These are phyloP conservation scores for Ischnura elegans DNA, from an alignment of 2,888 invertebrate genomes.

Conservation along the genomic window DNA sequence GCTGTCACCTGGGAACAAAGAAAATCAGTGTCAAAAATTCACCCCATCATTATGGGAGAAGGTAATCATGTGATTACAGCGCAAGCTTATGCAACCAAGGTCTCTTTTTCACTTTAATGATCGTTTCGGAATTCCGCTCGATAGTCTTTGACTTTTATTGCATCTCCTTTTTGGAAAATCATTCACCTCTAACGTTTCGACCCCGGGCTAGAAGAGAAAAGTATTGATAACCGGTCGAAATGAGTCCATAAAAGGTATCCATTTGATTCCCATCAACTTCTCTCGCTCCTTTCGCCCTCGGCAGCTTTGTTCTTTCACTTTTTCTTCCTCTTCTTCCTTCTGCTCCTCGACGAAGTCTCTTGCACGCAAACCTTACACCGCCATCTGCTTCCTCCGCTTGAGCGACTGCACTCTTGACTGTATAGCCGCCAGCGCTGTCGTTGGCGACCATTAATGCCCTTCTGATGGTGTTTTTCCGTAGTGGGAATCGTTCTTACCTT, in stretches of 20 bases:
- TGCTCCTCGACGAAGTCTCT: no score
- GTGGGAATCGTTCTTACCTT: background rate
- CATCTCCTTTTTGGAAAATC: background rate
- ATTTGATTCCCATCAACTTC: constrained; percentile 10
- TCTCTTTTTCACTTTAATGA: background rate
- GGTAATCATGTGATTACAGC: background rate
- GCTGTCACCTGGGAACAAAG: background rate
- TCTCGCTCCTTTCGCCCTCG: background rate
- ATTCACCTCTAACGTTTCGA: background rate
- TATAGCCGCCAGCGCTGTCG: background rate
- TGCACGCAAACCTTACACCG: background rate
- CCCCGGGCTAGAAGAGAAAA: background rate
- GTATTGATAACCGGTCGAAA: background rate
- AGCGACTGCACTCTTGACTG: background rate
- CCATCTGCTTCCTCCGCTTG: constrained; percentile 7
- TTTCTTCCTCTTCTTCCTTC: background rate
- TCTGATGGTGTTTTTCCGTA: background rate
- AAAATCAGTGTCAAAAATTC: background rate
- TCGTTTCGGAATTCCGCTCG: background rate
- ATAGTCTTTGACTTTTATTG: background rate
- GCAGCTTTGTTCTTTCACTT: background rate
- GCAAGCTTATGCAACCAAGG: background rate
- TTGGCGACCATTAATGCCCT: background rate
- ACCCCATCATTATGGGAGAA: background rate
- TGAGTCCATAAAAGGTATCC: background rate